A percentile compares a stretch with the other conserved stretches of the same genome.
These are phyloP conservation scores for Folsomia manolachei DNA, from an alignment of 2,888 invertebrate species.

Conservation along the genomic window DNA sequence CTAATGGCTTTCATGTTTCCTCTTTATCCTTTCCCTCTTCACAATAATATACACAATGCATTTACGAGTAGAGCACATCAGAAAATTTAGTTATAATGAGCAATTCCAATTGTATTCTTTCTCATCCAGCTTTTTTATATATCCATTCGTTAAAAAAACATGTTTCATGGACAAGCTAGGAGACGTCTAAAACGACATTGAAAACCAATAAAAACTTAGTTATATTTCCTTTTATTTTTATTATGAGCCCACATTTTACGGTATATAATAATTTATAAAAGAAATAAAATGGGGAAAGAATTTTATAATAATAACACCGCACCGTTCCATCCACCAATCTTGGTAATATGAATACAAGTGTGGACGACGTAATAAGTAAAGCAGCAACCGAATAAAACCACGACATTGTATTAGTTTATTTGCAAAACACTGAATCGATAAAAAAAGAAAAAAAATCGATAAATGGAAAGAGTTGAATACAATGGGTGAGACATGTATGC, in stretches of 20 bases:
- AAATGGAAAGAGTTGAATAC: slow-evolving; percentile 43
- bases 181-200: not conserved
- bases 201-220: not conserved
- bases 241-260: not conserved
- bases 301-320: not conserved
- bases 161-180: not conserved
- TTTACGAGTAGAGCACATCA: too few relatives aligned
- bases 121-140: too few relatives aligned
- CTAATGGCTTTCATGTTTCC: not conserved
- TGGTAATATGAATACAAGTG: not conserved
- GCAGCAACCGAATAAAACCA: not conserved
- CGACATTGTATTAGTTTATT: slow-evolving; percentile 12
- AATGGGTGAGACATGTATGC: slow-evolving; percentile 34
- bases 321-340: too few relatives aligned
- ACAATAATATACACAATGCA: not conserved
- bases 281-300: slow-evolving; percentile 3
- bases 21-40: too few relatives aligned
- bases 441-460: slow-evolving; percentile 37
- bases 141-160: too few relatives aligned
- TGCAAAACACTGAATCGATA: slow-evolving; percentile 33
- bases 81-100: not conserved
- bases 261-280: not conserved
- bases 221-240: not conserved
- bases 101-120: not conserved
- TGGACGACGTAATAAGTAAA: slow-evolving; percentile 14